Base-by-base conservation (phyloP, 2,888 invertebrate genomes). In the Drosophila percnosoma region DNA sequence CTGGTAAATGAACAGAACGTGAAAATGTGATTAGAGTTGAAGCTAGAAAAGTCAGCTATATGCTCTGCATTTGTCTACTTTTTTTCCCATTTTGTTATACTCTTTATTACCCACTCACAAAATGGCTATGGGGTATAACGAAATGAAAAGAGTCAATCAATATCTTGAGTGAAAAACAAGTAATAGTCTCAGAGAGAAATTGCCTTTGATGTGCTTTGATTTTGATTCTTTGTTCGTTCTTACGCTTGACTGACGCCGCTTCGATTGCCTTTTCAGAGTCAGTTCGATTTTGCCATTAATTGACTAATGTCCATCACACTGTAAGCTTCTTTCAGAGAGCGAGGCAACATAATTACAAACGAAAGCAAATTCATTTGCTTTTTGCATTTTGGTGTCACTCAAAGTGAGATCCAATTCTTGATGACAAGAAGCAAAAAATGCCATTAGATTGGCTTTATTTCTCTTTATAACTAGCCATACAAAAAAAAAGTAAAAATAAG, bases 361-460 rank as follows among this genome's bases (percentile, higher is more conserved):
- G 36, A 68, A 52, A 64, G 58, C 54, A 60, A 62, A 64, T 60
- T 51, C 55, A n/a, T n/a, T n/a, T n/a, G n/a, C n/a, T n/a, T n/a
- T n/a, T n/a, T 55, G 27, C 58, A 78, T 83, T 75, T 69, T 76
- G 53, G 65, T 89, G 82, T 72, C 77, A 89, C 66, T 78, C 84
- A 73, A 65, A 53, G 45, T 27, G 60, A 54, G 52, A 57, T 51
- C 5, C 53, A 51, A 52, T 59, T 60, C 38, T 42, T 48, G 52
- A 54, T 62, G 36, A 34, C 36, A 52, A 31, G 42, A 31, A 71
- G 67, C 68, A 63, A 68, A 73, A 83, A 74, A 61, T 59, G 42
- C 24, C 55, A 69, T 59, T 65, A 70, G 59, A 87, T 87, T 79
- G 70, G 70, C 54, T 53, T 66, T 57, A 2, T 4, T 24, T 24